A percentile compares a stretch with the other conserved stretches of the same genome.
These are phyloP conservation scores for Tortricodes alternella DNA, from an alignment of 2,888 invertebrate species.

Conservation along the genomic window DNA sequence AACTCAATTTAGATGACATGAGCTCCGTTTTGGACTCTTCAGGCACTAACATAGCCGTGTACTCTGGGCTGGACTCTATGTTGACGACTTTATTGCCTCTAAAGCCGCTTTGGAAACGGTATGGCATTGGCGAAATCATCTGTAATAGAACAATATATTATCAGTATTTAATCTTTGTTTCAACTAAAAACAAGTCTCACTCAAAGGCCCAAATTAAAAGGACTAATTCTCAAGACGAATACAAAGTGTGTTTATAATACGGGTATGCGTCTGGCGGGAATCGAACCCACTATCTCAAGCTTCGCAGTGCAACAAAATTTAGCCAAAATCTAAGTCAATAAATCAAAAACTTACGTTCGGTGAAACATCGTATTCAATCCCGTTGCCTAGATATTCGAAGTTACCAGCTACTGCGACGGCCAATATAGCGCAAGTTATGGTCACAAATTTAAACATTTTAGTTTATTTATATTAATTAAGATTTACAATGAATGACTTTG, in stretches of 20 bases:
- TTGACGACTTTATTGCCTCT: conserved; percentile 1
- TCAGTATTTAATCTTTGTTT: too few relatives aligned
- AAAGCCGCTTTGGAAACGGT: conserved; percentile 3
- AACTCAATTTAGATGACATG: conserved; percentile 29
- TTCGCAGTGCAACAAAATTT: too few relatives aligned
- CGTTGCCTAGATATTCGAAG: conserved; percentile 16
- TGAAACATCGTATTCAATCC: conserved; percentile 15
- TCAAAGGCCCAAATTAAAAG: too few relatives aligned
- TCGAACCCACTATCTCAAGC: too few relatives aligned
- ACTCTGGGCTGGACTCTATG: conserved; percentile 24
- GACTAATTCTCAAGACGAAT: too few relatives aligned
- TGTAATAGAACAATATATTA: conserved; percentile 3
- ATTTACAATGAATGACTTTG: neutral
- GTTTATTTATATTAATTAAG: neutral
- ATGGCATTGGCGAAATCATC: conserved; percentile 9
- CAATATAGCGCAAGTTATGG: neutral
- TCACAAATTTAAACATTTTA: conserved; percentile 6
- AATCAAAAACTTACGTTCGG: conserved; percentile 18
- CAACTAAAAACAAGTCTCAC: too few relatives aligned
- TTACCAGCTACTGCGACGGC: conserved; percentile 10
- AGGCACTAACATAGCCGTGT: conserved; percentile 19
- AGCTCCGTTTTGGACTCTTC: conserved; percentile 24
- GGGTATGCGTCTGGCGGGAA: too few relatives aligned
- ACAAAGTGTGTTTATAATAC: too few relatives aligned
- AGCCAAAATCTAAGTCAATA: too few relatives aligned